These are phyloP conservation scores for Diorhabda sublineata DNA, from an alignment of 1,140 invertebrate species.

Conservation along the genomic window DNA sequence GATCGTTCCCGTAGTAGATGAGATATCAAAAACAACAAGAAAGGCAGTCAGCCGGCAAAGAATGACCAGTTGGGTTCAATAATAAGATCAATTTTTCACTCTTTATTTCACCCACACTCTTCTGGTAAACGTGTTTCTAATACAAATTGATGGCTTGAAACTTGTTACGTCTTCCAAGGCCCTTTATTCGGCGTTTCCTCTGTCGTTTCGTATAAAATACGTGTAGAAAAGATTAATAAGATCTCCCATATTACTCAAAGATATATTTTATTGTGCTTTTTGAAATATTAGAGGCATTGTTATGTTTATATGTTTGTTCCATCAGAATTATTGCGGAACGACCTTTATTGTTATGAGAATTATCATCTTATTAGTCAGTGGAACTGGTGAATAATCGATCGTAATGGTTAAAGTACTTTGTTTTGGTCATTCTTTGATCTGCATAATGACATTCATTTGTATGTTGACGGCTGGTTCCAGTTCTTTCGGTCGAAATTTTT, in stretches of 20 bases:
- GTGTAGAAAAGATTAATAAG: constrained; percentile 18
- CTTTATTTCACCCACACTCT: constrained; percentile 7
- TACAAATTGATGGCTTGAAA: constrained; percentile 16
- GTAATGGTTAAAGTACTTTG: too few species aligned
- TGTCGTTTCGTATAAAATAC: constrained; percentile 12
- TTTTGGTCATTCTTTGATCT: too few species aligned
- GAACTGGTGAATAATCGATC: too few species aligned
- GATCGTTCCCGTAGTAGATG: constrained; percentile 1
- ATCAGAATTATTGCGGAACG: too few species aligned
- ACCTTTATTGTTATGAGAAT: too few species aligned
- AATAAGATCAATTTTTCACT: constrained; percentile 17
- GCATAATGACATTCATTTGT: too few species aligned
- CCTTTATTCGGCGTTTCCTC: constrained; percentile 15
- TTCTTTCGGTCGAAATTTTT: too few species aligned
- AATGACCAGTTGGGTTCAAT: constrained; percentile 13
- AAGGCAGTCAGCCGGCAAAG: neutral
- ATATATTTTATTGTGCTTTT: constrained; percentile 19
- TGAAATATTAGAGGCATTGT: too few species aligned
- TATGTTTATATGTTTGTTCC: too few species aligned
- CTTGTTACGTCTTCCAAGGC: constrained; percentile 16
- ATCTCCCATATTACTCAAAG: constrained; percentile 12
- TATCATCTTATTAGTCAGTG: too few species aligned
- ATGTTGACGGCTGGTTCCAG: too few species aligned
- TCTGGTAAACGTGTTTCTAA: constrained; percentile 14
- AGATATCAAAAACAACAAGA: neutral